These are phyloP conservation scores for Endomychus coccineus DNA, from an alignment of 2,888 invertebrate species.

Conservation along the genomic window DNA sequence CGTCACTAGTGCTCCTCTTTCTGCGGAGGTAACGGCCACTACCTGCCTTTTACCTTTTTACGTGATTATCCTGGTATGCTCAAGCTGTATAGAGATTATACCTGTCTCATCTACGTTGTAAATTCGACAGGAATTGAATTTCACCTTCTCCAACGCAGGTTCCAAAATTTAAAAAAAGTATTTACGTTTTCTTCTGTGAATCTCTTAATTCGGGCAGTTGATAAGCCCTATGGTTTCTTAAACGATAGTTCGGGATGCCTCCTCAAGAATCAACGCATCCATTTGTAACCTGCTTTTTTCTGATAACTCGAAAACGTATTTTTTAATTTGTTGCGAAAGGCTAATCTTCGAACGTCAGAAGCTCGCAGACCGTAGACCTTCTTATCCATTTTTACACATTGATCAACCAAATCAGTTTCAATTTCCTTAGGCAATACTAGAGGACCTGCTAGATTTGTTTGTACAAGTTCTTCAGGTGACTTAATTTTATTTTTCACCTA, in stretches of 20 bases:
- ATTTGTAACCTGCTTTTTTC: not conserved
- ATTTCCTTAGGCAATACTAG: not conserved
- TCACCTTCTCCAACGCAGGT: constrained; percentile 22
- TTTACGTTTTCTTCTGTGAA: constrained; percentile 6
- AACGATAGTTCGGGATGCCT: constrained; percentile 1
- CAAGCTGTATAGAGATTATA: constrained; percentile 24
- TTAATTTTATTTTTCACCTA: constrained; percentile 1
- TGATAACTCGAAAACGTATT: not conserved
- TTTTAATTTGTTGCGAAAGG: constrained; percentile 1
- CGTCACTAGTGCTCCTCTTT: constrained; percentile 18
- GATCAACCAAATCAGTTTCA: not conserved
- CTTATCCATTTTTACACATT: constrained; percentile 3
- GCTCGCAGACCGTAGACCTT: not conserved
- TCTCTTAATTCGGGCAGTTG: constrained; percentile 1
- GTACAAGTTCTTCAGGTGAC: constrained; percentile 2
- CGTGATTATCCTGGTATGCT: constrained; percentile 20
- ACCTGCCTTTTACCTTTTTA: constrained; percentile 26
- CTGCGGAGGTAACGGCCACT: constrained; percentile 19
- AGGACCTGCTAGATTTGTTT: not conserved
- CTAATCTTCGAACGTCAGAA: constrained; percentile 1
- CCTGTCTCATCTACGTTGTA: constrained; percentile 30
- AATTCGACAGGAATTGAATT: constrained; percentile 19
- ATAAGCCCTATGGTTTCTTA: constrained; percentile 3
- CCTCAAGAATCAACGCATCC: not conserved
- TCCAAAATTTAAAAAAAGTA: too few species aligned